Evolutionary conservation across 2,113 vertebrate species (phyloP).

Genomic region (Solea senegalensis): DNA sequence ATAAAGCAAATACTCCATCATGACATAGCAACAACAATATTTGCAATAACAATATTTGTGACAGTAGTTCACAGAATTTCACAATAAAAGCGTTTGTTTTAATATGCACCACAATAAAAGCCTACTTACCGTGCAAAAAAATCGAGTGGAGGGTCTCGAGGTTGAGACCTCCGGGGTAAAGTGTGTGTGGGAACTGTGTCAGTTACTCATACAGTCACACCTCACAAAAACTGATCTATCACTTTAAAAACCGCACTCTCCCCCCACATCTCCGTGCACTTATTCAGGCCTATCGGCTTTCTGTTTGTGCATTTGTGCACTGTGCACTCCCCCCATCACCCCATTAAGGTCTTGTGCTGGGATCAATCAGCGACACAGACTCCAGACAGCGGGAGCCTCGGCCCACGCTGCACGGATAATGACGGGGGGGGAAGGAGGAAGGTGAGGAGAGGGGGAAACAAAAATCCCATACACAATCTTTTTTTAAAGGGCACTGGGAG

Average conservation of each 20-base stretch:
- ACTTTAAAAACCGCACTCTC: neutral
- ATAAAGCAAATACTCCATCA: too few species aligned
- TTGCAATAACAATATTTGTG: too few species aligned
- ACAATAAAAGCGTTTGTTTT: too few species aligned
- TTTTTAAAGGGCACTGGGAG: neutral
- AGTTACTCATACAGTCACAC: too few species aligned
- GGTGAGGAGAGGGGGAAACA: neutral
- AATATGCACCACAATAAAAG: too few species aligned
- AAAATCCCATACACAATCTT: neutral
- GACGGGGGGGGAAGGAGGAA: neutral
- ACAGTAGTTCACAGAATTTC: too few species aligned
- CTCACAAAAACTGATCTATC: too few species aligned
- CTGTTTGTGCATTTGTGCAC: neutral
- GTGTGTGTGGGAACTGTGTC: too few species aligned
- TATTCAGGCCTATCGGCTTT: neutral
- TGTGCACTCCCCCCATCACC: neutral
- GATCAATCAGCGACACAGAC: constrained; percentile 22
- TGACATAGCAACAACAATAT: too few species aligned
- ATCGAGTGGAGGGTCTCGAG: too few species aligned
- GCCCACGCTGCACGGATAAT: constrained; percentile 5
- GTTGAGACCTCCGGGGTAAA: too few species aligned
- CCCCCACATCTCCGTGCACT: neutral
- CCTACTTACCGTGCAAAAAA: too few species aligned
- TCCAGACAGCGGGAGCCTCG: neutral
- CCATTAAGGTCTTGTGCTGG: neutral